These are phyloP conservation scores for Microcebus griseorufus DNA, from an alignment of 2,113 vertebrate species.

Conservation along the genomic window DNA sequence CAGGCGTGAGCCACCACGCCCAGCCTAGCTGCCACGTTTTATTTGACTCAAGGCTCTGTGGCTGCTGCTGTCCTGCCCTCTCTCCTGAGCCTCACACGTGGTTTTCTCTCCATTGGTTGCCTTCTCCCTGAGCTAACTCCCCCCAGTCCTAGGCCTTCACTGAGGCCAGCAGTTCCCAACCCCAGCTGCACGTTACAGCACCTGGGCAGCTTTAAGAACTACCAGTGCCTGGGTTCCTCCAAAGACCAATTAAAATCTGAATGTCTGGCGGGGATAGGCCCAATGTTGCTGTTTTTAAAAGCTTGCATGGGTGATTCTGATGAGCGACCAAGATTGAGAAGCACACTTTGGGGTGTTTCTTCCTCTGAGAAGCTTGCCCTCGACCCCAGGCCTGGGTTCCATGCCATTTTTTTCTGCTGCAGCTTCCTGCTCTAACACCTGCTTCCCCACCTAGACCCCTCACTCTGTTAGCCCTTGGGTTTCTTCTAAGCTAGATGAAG, in stretches of 20 bases:
- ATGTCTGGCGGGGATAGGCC: neutral
- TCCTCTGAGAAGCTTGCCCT: neutral
- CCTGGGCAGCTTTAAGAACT: neutral
- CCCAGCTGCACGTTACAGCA: neutral
- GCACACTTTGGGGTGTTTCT: neutral
- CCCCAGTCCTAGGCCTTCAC: neutral
- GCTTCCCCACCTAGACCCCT: neutral
- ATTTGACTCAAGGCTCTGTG: neutral
- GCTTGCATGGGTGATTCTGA: neutral
- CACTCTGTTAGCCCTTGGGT: neutral
- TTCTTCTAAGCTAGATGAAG: neutral
- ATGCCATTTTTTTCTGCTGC: neutral
- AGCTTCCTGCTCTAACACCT: neutral
- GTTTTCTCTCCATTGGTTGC: neutral
- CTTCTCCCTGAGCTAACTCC: neutral
- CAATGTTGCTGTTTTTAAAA: neutral
- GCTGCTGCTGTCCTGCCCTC: accelerated
- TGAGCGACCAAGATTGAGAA: neutral
- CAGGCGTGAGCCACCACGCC: no score
- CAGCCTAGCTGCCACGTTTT: no score
- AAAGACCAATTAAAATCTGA: neutral
- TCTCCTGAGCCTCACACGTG: neutral
- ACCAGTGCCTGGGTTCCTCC: neutral
- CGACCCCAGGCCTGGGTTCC: neutral
- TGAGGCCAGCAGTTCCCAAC: neutral